A percentile compares a stretch with the other conserved stretches of the same genome.
These are phyloP conservation scores for Zaprionus capensis DNA, from an alignment of 1,140 invertebrate species.

Conservation along the genomic window DNA sequence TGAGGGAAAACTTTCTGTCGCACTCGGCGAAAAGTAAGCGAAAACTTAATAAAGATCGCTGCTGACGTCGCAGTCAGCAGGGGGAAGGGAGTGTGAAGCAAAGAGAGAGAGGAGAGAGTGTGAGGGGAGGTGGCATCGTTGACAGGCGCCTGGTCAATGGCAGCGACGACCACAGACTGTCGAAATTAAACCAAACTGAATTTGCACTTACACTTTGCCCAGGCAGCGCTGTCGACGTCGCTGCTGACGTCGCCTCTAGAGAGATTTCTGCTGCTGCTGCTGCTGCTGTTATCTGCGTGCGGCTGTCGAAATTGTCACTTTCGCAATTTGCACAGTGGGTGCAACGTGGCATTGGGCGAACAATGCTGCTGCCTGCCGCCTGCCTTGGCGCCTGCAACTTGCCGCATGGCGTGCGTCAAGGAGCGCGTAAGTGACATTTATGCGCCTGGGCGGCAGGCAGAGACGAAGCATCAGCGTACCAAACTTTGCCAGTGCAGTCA, in stretches of 20 bases:
- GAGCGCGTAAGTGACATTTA: slow-evolving; percentile 82
- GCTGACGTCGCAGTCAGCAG: slow-evolving; percentile 42
- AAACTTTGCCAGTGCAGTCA: slow-evolving; percentile 48
- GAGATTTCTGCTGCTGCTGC: slow-evolving; percentile 2
- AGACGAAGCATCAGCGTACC: slow-evolving; percentile 15
- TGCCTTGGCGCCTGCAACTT: slow-evolving; percentile 22
- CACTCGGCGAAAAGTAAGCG: slow-evolving; percentile 79
- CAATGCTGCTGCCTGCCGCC: slow-evolving; percentile 15
- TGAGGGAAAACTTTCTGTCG: slow-evolving; percentile 67
- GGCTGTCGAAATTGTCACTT: slow-evolving; percentile 80
- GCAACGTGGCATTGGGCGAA: slow-evolving; percentile 30
- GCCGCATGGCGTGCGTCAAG: slow-evolving; percentile 57
- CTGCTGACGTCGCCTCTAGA: neutral
- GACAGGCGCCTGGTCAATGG: slow-evolving; percentile 69
- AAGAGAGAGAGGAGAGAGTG: neutral
- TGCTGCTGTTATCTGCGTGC: slow-evolving; percentile 28
- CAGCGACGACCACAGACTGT: slow-evolving; percentile 71
- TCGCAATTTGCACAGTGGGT: slow-evolving; percentile 73
- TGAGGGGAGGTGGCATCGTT: slow-evolving; percentile 18
- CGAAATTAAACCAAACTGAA: slow-evolving; percentile 83
- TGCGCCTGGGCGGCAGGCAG: slow-evolving; percentile 65
- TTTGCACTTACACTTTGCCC: slow-evolving; percentile 74
- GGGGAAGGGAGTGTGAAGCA: neutral
- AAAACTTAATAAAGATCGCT: slow-evolving; percentile 83
- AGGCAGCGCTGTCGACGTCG: slow-evolving; percentile 3